Base-by-base conservation (phyloP, 2,113 vertebrate species). In the Lagopus muta region DNA sequence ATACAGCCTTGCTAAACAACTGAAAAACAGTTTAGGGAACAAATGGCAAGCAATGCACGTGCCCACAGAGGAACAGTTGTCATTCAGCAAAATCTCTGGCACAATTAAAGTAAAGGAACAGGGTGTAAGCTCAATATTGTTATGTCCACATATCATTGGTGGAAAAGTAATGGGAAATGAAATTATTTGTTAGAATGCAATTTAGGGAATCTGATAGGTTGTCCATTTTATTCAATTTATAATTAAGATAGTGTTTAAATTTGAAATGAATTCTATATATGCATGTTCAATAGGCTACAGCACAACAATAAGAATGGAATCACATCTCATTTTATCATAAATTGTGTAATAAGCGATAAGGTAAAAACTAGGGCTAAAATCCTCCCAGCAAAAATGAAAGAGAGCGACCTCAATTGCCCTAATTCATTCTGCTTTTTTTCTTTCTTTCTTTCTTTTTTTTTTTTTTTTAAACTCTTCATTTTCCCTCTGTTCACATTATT, bases 331-430 rank as follows among this genome's bases (percentile, higher is more conserved):
- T 98, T 98, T 98, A 99, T 99, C 98, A 97, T 97, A 98, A 98
- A 99, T 98, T 99, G 98, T 98, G 97, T 98, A 98, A 98, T 98
- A 99, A 98, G 98, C 98, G 98, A 99, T 99, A 99, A 99, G 98
- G 98, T 98, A 98, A 98, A 98, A 99, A 98, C 97, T 97, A 98
- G 98, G 98, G 96, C 97, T 98, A 98, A 98, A 98, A 98, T 98
- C 98, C 98, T 97, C 96, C 97, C 97, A 98, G 98, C 98, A 98
- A 98, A 99, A 98, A 98, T 97, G 98, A 98, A 98, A 98, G 98
- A 98, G 97, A 98, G 97, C 97, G 98, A 99, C 98, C 99, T 98
- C 98, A 98, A 98, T 98, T 98, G 98, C 98, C 98, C 98, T 98
- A 97, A 98, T 98, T 98, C 98, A 98, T 98, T 98, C 98, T 97